A percentile compares a stretch with the other conserved stretches of the same genome.
Conservation (phyloP, 2,113 vertebrate genomes). For the Cheilinus undulatus region DNA sequence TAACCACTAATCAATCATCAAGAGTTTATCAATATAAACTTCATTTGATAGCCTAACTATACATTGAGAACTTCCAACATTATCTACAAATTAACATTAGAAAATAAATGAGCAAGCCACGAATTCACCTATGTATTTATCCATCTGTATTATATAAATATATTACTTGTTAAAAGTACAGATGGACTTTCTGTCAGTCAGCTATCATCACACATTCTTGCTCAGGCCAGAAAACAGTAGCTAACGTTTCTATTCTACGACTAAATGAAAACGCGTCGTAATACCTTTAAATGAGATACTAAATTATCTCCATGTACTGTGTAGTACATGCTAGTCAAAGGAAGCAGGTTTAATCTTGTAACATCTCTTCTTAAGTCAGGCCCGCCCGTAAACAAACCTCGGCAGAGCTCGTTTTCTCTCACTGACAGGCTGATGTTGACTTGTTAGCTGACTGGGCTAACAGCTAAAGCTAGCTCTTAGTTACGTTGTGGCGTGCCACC, state of each 20-base stretch:
- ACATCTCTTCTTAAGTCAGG: rapidly evolving
- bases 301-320: not conserved
- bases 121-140: not conserved
- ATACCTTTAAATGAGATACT: rapidly evolving
- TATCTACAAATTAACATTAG: not conserved
- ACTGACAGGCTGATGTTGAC: conserved; percentile 45
- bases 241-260: not conserved
- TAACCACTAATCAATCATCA: not conserved
- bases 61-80: too few species aligned
- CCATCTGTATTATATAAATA: not conserved
- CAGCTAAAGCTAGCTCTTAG: conserved; percentile 15
- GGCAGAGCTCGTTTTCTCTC: conserved; percentile 23
- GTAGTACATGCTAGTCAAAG: too few species aligned
- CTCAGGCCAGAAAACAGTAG: not conserved
- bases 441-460: not conserved
- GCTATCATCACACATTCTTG: not conserved
- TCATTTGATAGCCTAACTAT: too few species aligned
- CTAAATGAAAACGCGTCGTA: conserved; percentile 8
- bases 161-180: not conserved
- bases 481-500: not conserved
- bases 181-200: too few species aligned
- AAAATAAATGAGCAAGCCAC: not conserved
- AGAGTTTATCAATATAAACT: not conserved
- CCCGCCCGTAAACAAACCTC: conserved; percentile 37
- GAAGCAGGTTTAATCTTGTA: not conserved